Percentiles rank a stretch among this genome's conserved stretches.
Evolutionary conservation across 2,888 invertebrate genomes (phyloP).

Genomic region (Hyposoter didymator): DNA sequence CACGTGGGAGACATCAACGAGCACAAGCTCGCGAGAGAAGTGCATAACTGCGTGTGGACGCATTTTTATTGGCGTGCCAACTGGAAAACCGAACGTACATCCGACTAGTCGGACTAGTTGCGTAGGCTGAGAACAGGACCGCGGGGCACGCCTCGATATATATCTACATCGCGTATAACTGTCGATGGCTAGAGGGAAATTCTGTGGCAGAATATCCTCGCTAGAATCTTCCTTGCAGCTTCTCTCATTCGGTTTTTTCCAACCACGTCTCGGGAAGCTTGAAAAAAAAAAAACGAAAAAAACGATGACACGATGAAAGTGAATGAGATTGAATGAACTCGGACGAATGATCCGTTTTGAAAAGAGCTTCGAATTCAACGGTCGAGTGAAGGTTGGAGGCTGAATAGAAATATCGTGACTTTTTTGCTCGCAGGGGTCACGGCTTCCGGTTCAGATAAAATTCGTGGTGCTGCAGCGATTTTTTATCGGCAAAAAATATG

Average conservation of each 20-base stretch:
- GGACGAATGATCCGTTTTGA: not conserved
- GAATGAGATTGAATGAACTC: not conserved
- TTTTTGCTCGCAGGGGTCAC: constrained; percentile 16
- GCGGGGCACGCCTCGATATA: constrained; percentile 30
- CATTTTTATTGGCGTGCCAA: constrained; percentile 29
- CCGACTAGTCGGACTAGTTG: constrained; percentile 65
- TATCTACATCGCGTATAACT: constrained; percentile 58
- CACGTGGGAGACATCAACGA: constrained; percentile 32
- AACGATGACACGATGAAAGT: not conserved
- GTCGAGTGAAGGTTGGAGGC: not conserved
- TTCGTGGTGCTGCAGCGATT: not conserved
- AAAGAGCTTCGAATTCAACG: not conserved
- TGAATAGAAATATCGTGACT: not conserved
- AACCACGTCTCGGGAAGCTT: constrained; percentile 9
- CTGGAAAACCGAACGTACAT: constrained; percentile 52
- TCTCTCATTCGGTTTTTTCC: not conserved
- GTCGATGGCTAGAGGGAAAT: constrained; percentile 32
- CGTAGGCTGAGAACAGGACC: constrained; percentile 66
- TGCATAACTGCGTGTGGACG: constrained; percentile 49
- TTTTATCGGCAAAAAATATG: constrained; percentile 29
- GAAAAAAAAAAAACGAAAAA: not conserved
- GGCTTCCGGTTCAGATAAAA: constrained; percentile 40
- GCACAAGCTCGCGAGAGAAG: constrained; percentile 22
- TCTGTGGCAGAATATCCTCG: constrained; percentile 54
- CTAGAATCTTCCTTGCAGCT: constrained; percentile 27